Evolutionary conservation across 2,113 vertebrate species (phyloP), one percentile per base, ranked within the genome.

Genomic region (Engystomops pustulosus): DNA sequence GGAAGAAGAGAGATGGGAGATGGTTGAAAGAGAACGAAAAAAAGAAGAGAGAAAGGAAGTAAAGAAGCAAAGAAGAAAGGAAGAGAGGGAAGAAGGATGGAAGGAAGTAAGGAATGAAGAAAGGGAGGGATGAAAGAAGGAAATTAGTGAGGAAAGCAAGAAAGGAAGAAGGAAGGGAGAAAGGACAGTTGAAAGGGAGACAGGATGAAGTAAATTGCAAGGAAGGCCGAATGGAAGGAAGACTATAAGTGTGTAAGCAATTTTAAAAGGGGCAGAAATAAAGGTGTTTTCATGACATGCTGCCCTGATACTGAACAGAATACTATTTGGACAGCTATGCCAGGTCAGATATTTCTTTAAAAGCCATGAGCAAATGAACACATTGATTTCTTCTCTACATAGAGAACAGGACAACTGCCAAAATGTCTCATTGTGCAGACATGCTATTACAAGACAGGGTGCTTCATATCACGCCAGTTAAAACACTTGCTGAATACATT

Each of bases 401-500:
- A 84, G 45, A 7, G 10, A 75, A 51, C 7, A 53, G 60, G 81
- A 75, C 58, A 67, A 17, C 27, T 60, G 70, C 71, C 41, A 65
- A 65, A 25, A 76, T 55, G 32, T 49, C 34, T 70, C 55, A 41
- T 67, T 70, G 74, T 79, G 58, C 74, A 41, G 62, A 55, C 75
- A 69, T 55, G 44, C 44, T 60, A 68, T 77, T 68, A 74, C 62
- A 58, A 79, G 62, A 69, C 38, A 70, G 47, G 58, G 49, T 49
- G 70, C 75, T 70, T 69, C 83, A 79, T 34, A 70, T 70, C 36
- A 69, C 23, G 44, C 74, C 47, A 45, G 62, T 55, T 84, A 58
- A 79, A 85, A 58, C 62, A 69, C 14, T 53, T 79, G 34, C 74
- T 8, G 75, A 69, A 85, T 85, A 79, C 15, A 79, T 85, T 85